Conservation (phyloP, 2,113 vertebrate species). For the Apeltes quadracus region DNA sequence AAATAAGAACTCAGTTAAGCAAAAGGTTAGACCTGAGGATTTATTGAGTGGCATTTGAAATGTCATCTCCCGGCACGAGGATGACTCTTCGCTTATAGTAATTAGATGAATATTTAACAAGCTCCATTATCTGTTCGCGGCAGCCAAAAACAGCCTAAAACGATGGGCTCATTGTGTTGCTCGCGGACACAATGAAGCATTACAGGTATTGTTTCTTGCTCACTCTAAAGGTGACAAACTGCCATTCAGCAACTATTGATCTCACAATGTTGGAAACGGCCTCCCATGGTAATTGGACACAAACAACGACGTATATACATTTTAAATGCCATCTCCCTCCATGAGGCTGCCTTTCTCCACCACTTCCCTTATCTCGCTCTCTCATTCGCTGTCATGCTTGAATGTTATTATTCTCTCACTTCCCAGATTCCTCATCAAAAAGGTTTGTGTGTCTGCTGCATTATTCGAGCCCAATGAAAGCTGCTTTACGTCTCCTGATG, state of each 20-base stretch:
- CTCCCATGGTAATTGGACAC: slow-evolving; percentile 42
- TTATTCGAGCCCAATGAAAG: neutral
- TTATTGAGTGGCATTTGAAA: slow-evolving; percentile 74
- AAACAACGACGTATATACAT: slow-evolving; percentile 51
- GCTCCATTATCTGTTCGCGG: slow-evolving; percentile 64
- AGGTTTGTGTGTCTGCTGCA: neutral
- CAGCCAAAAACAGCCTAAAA: slow-evolving; percentile 65
- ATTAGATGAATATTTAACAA: slow-evolving; percentile 78
- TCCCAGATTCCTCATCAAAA: neutral
- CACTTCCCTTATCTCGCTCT: slow-evolving; percentile 5
- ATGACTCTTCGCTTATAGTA: slow-evolving; percentile 64
- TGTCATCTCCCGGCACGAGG: slow-evolving; percentile 62
- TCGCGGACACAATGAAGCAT: slow-evolving; percentile 60
- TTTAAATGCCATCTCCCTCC: slow-evolving; percentile 64
- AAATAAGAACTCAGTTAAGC: slow-evolving; percentile 36
- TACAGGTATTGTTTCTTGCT: slow-evolving; percentile 65
- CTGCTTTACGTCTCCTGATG: neutral
- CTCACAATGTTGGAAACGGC: slow-evolving; percentile 55
- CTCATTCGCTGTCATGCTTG: slow-evolving; percentile 1
- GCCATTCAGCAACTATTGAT: slow-evolving; percentile 63
- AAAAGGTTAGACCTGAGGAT: slow-evolving; percentile 56
- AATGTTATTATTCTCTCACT: neutral
- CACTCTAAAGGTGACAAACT: slow-evolving; percentile 63
- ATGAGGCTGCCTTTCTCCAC: slow-evolving; percentile 13
- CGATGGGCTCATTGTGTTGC: slow-evolving; percentile 54